phyloP scores from a whole-genome alignment of 2,113 vertebrate genomes.

The Apus apus region DNA sequence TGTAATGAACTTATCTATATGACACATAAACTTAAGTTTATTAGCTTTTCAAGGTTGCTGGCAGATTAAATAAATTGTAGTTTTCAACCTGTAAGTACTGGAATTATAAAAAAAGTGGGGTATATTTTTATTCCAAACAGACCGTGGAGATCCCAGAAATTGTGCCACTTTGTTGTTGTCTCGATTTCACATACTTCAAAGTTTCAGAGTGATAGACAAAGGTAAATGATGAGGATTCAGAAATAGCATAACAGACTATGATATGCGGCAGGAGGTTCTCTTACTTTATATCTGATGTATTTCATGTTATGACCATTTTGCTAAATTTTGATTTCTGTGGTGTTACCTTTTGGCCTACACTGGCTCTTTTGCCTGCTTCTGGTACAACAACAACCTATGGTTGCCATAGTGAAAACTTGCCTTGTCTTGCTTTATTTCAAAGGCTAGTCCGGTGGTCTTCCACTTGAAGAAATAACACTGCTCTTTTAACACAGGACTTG shows the following conservation, averaged over 20 bases:
- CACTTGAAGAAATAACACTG: neutral
- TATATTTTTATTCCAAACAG: neutral
- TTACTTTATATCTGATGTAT: neutral
- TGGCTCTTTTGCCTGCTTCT: neutral
- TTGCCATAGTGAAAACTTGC: neutral
- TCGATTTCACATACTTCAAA: neutral
- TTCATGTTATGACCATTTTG: neutral
- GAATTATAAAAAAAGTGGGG: neutral
- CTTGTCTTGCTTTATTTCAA: neutral
- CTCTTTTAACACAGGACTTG: neutral
- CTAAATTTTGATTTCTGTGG: neutral
- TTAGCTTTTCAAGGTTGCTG: neutral
- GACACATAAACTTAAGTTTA: neutral
- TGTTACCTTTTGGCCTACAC: neutral
- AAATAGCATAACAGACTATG: neutral
- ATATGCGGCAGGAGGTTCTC: neutral
- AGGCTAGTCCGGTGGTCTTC: neutral
- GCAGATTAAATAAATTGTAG: neutral
- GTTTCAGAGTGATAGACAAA: neutral
- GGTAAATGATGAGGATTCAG: neutral
- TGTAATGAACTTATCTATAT: neutral
- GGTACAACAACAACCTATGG: neutral
- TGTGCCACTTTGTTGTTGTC: neutral
- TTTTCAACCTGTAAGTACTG: neutral
- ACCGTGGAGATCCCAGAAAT: neutral